A percentile compares a stretch with the other conserved stretches of the same genome.
phyloP scores from a whole-genome alignment of 2,113 vertebrate species.

The Nyctibius bracteatus region DNA sequence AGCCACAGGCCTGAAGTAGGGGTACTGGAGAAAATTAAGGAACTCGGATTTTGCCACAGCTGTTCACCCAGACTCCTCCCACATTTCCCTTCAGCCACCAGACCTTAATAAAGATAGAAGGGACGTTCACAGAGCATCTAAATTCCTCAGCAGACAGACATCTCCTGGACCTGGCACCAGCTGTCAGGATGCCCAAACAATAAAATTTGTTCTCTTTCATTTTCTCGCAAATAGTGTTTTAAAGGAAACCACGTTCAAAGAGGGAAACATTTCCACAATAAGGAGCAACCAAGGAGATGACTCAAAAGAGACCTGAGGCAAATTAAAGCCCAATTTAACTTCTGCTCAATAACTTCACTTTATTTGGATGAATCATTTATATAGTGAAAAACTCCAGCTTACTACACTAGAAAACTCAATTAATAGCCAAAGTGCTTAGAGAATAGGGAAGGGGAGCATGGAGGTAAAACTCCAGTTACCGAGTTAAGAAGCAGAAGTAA shows the following conservation, averaged over 20 bases:
- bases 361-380: conserved; percentile 74
- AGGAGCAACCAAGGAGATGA: conserved; percentile 28
- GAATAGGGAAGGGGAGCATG: not conserved
- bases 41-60: not conserved
- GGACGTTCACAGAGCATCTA: not conserved
- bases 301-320: conserved; percentile 62
- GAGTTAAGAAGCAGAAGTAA: conserved; percentile 43
- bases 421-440: conserved; percentile 56
- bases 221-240: conserved; percentile 13
- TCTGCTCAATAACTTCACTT: conserved; percentile 73
- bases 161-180: not conserved
- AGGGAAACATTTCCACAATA: conserved; percentile 38
- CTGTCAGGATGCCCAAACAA: not conserved
- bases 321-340: conserved; percentile 74
- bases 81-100: not conserved
- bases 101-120: not conserved
- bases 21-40: not conserved
- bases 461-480: conserved; percentile 15
- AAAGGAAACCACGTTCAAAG: not conserved
- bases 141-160: not conserved
- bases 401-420: conserved; percentile 57
- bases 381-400: conserved; percentile 63
- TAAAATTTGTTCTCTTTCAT: not conserved
- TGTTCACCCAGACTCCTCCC: not conserved
- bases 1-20: not conserved